These are phyloP conservation scores for Tortrix viridana DNA, from an alignment of 2,888 invertebrate species.

Conservation along the genomic window DNA sequence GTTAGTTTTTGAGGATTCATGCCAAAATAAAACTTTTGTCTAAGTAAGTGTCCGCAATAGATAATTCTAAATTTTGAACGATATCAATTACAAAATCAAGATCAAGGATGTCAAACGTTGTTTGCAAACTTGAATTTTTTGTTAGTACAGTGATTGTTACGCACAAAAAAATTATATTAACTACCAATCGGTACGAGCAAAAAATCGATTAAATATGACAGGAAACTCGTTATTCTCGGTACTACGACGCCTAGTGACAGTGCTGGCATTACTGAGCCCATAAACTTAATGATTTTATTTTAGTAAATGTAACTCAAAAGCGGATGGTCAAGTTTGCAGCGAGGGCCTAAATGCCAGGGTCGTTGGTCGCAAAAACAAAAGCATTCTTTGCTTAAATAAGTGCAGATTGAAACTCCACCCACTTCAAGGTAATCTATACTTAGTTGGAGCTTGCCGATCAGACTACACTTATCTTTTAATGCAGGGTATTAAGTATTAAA, in stretches of 20 bases:
- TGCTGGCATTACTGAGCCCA: conserved; percentile 12
- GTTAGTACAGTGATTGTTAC: too few relatives aligned
- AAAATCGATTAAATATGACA: conserved; percentile 4
- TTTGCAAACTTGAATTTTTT: too few relatives aligned
- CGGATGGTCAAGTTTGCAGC: conserved; percentile 35
- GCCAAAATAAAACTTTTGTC: too few relatives aligned
- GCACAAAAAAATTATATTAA: neutral
- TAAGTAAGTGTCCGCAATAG: too few relatives aligned
- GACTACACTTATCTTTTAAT: too few relatives aligned
- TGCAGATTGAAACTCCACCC: conserved; percentile 27
- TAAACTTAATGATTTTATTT: conserved; percentile 34
- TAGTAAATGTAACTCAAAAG: conserved; percentile 34
- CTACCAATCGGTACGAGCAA: neutral
- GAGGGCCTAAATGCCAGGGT: conserved; percentile 29
- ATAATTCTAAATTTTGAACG: too few relatives aligned
- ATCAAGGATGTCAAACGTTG: too few relatives aligned
- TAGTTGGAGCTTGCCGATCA: neutral
- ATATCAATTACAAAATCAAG: too few relatives aligned
- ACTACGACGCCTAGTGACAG: conserved; percentile 3
- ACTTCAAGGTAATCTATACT: conserved; percentile 25
- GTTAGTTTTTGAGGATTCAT: too few relatives aligned
- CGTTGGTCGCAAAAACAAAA: conserved; percentile 31
- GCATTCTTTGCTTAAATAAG: conserved; percentile 21
- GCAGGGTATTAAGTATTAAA: too few relatives aligned
- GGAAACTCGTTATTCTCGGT: conserved; percentile 7